Percentiles rank a stretch among this genome's conserved stretches.
Evolutionary conservation across 2,888 invertebrate genomes (phyloP).

Genomic region (Xestoiulus laeticollis): DNA sequence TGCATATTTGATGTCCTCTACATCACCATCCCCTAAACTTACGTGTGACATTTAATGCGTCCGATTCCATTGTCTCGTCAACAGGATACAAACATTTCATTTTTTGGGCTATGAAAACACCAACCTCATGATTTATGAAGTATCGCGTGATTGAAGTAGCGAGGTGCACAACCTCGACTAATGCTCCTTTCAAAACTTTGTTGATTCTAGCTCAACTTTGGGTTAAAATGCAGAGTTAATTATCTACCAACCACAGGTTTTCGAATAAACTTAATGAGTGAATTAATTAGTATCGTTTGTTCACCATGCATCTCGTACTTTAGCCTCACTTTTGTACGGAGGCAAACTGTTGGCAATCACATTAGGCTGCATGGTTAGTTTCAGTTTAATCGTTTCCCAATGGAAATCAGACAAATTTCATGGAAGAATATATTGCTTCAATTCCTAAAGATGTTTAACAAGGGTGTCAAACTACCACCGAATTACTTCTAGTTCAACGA

Average conservation of each 20-base stretch:
- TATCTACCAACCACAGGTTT: neutral
- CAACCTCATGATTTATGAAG: neutral
- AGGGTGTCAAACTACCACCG: neutral
- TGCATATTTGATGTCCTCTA: neutral
- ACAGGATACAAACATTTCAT: neutral
- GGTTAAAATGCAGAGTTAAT: neutral
- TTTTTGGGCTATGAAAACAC: neutral
- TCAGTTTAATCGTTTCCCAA: neutral
- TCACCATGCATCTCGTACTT: neutral
- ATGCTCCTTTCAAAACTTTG: constrained; percentile 16
- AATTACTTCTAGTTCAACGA: constrained; percentile 29
- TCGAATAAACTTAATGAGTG: neutral
- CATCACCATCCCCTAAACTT: neutral
- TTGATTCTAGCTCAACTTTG: neutral
- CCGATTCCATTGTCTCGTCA: constrained; percentile 12
- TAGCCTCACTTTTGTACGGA: neutral
- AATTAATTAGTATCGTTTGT: constrained; percentile 18
- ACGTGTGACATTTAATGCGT: neutral
- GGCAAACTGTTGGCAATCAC: neutral
- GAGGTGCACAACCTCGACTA: constrained; percentile 5
- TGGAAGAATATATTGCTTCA: neutral
- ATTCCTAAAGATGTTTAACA: neutral
- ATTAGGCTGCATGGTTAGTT: neutral
- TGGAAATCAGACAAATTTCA: constrained; percentile 4
- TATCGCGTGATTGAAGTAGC: constrained; percentile 6